Conservation (phyloP, 1,140 invertebrate species). For the Phenacoccus solenopsis region DNA sequence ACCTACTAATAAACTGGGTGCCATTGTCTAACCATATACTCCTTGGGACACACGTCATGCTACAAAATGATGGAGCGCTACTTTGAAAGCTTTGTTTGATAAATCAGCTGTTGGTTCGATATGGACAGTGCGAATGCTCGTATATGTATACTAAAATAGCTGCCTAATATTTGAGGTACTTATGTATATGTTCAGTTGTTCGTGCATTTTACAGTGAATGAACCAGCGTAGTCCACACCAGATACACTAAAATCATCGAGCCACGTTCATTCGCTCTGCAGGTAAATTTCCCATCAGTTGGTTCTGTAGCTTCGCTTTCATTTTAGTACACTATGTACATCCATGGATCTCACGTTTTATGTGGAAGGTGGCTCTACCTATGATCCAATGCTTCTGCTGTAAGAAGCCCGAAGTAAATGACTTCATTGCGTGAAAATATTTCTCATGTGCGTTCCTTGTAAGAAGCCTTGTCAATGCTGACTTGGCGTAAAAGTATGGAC, state of each 20-base stretch:
- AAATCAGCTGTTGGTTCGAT: conserved; percentile 27
- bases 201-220: conserved; percentile 27
- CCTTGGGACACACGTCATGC: conserved; percentile 29
- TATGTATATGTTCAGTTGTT: conserved; percentile 20
- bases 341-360: conserved; percentile 11
- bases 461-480: conserved; percentile 24
- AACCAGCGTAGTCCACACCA: conserved; percentile 33
- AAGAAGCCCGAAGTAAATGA: conserved; percentile 19
- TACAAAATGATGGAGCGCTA: conserved; percentile 33
- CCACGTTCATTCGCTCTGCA: conserved; percentile 24
- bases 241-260: conserved; percentile 26
- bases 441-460: conserved; percentile 25
- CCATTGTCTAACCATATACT: conserved; percentile 32
- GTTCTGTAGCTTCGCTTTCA: not conserved
- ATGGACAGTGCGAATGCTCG: conserved; percentile 26
- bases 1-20: conserved; percentile 32
- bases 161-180: conserved; percentile 28
- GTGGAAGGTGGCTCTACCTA: conserved; percentile 22
- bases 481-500: conserved; percentile 30
- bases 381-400: conserved; percentile 25
- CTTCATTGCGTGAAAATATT: conserved; percentile 25
- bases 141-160: conserved; percentile 24
- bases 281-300: conserved; percentile 33
- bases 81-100: conserved; percentile 26
- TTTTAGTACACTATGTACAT: conserved; percentile 25